Percentiles rank a stretch among this genome's conserved stretches.
Evolutionary conservation across 1,140 invertebrate species (phyloP).

Genomic region (Mactra quadrangularis): DNA sequence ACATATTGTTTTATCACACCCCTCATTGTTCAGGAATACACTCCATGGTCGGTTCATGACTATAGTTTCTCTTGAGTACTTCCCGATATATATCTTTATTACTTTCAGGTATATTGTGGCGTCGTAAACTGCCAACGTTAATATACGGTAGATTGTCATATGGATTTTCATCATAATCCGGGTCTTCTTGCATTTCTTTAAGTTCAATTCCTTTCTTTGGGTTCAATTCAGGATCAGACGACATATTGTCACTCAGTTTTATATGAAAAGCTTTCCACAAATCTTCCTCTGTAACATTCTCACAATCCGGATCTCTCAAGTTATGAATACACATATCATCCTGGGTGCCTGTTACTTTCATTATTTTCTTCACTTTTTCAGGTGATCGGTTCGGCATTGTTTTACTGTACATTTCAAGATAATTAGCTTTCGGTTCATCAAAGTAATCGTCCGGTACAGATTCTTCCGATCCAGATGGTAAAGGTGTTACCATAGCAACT

Average conservation of each 20-base stretch:
- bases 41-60: slow-evolving; percentile 38
- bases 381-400: slow-evolving; percentile 46
- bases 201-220: slow-evolving; percentile 8
- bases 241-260: slow-evolving; percentile 54
- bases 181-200: slow-evolving; percentile 27
- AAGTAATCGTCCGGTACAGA: slow-evolving; percentile 68
- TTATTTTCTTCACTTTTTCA: slow-evolving; percentile 58
- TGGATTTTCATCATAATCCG: slow-evolving; percentile 55
- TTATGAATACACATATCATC: slow-evolving; percentile 59
- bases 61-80: slow-evolving; percentile 33
- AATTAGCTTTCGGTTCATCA: slow-evolving; percentile 65
- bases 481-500: slow-evolving; percentile 78
- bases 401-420: slow-evolving; percentile 64
- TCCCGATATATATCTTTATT: slow-evolving; percentile 26
- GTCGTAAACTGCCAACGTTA: slow-evolving; percentile 29
- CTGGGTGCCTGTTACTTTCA: slow-evolving; percentile 58
- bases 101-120: slow-evolving; percentile 22
- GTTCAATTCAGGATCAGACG: slow-evolving; percentile 28
- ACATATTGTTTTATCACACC: no score
- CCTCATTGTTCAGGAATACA: slow-evolving; percentile 48
- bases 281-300: slow-evolving; percentile 70
- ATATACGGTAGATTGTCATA: slow-evolving; percentile 45
- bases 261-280: slow-evolving; percentile 67
- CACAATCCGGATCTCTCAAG: slow-evolving; percentile 48
- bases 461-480: slow-evolving; percentile 77